These are phyloP conservation scores for Crepidodera aurea DNA, from an alignment of 2,888 invertebrate species.

Conservation along the genomic window DNA sequence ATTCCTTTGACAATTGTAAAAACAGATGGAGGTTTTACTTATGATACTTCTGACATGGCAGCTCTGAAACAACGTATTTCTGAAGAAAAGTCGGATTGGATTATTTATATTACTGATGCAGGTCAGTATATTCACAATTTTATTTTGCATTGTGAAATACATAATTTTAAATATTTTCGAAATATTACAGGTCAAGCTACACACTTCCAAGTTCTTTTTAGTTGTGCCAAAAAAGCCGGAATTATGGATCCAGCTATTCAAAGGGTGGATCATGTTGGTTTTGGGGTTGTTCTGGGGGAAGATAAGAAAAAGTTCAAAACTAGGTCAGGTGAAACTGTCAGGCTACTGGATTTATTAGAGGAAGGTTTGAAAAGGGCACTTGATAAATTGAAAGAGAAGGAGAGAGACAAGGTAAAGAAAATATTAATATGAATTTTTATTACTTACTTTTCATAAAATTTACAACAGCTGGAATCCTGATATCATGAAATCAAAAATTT, in stretches of 20 bases:
- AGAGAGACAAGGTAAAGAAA: conserved; percentile 74
- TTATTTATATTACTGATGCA: conserved; percentile 93
- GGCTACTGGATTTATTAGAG: conserved; percentile 83
- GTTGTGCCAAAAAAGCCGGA: conserved; percentile 80
- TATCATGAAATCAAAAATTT: no score
- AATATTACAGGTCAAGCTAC: conserved; percentile 70
- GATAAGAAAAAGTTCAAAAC: conserved; percentile 99
- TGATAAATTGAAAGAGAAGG: conserved; percentile 87
- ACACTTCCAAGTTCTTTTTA: conserved; percentile 79
- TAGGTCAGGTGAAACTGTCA: conserved; percentile 93
- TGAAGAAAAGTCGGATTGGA: conserved; percentile 87
- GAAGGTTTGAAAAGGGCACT: conserved; percentile 87
- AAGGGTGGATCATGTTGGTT: conserved; percentile 89
- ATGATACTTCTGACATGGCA: conserved; percentile 98
- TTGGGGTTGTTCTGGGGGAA: conserved; percentile 97
- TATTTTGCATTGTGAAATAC: not conserved
- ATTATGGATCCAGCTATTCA: conserved; percentile 69
- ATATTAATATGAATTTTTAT: not conserved
- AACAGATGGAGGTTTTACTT: conserved; percentile 96
- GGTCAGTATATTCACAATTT: conserved; percentile 81
- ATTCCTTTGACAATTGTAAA: conserved; percentile 95
- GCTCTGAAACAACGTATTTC: conserved; percentile 83
- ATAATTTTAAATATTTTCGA: not conserved
- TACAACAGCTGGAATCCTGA: no score
- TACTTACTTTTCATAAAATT: no score